Conservation (phyloP, 2,888 invertebrate species). For the Anthoptus insignis region DNA sequence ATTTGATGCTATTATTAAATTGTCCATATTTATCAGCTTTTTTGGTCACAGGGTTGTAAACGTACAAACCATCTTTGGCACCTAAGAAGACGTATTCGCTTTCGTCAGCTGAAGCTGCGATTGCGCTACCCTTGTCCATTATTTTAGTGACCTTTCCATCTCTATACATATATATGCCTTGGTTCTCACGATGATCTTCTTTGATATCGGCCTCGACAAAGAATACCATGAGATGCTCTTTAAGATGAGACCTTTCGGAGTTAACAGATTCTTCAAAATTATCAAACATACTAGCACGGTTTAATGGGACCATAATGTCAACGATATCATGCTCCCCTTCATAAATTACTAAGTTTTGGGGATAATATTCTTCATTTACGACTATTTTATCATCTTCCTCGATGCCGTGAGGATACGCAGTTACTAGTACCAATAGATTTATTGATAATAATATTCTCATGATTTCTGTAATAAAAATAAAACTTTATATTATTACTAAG, state of each 20-base stretch:
- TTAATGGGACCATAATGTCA: conserved; percentile 57
- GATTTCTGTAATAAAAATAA: not conserved
- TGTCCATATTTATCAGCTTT: conserved; percentile 52
- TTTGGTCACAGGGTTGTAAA: conserved; percentile 34
- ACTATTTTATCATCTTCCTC: conserved; percentile 46
- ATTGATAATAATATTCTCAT: conserved; percentile 2
- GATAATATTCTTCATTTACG: conserved; percentile 54
- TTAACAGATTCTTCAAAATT: conserved; percentile 36
- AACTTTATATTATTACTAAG: not conserved
- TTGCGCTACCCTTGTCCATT: conserved; percentile 44
- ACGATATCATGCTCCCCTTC: conserved; percentile 57
- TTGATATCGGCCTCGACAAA: conserved; percentile 57
- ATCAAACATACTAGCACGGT: conserved; percentile 56
- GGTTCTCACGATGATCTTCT: conserved; percentile 49
- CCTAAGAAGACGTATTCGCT: conserved; percentile 43
- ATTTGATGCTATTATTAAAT: conserved; percentile 50
- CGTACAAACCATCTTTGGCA: conserved; percentile 48
- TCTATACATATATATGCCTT: conserved; percentile 45
- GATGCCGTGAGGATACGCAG: conserved; percentile 21
- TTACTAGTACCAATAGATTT: not conserved
- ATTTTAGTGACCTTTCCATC: conserved; percentile 44
- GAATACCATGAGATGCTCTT: conserved; percentile 50
- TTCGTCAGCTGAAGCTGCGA: conserved; percentile 43
- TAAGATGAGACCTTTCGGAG: conserved; percentile 14
- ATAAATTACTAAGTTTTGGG: conserved; percentile 51